phyloP scores from a whole-genome alignment of 2,797 vertebrate species.

The Gobionotothen gibberifrons region DNA sequence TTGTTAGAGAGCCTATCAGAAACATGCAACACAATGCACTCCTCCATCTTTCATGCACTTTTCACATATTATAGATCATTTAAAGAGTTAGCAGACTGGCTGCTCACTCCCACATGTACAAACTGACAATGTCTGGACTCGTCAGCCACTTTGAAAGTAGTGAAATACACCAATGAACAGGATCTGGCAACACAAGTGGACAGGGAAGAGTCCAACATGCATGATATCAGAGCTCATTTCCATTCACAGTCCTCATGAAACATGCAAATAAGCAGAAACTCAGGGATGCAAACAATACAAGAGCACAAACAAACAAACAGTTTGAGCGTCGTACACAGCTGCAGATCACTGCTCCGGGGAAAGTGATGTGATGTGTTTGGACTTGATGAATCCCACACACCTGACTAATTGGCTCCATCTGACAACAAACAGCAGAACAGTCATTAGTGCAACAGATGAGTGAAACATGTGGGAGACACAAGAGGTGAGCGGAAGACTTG shows the following conservation, averaged over 20 bases:
- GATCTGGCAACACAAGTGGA: constrained; percentile 33
- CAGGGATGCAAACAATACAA: constrained; percentile 33
- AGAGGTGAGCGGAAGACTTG: constrained; percentile 7
- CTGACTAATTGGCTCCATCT: constrained; percentile 61
- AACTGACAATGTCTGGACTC: constrained; percentile 26
- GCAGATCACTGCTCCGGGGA: constrained; percentile 29
- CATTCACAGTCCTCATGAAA: constrained; percentile 26
- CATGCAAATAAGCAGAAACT: constrained; percentile 29
- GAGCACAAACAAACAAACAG: constrained; percentile 13
- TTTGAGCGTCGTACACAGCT: constrained; percentile 25
- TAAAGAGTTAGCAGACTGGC: constrained; percentile 21
- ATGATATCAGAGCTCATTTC: constrained; percentile 16
- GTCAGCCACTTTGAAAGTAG: constrained; percentile 34
- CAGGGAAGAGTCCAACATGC: constrained; percentile 41
- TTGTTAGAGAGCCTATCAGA: constrained; percentile 55
- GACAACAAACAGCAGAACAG: constrained; percentile 47
- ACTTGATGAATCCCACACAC: constrained; percentile 42
- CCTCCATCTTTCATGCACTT: constrained; percentile 36
- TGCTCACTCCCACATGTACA: constrained; percentile 24
- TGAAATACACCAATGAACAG: constrained; percentile 54
- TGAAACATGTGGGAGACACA: constrained; percentile 23
- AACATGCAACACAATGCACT: constrained; percentile 39
- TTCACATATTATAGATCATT: constrained; percentile 33
- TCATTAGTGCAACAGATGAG: constrained; percentile 42
- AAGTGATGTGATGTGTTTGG: constrained; percentile 37